These are phyloP conservation scores for Buphagus erythrorhynchus DNA, from an alignment of 2,797 vertebrate species.

Conservation along the genomic window DNA sequence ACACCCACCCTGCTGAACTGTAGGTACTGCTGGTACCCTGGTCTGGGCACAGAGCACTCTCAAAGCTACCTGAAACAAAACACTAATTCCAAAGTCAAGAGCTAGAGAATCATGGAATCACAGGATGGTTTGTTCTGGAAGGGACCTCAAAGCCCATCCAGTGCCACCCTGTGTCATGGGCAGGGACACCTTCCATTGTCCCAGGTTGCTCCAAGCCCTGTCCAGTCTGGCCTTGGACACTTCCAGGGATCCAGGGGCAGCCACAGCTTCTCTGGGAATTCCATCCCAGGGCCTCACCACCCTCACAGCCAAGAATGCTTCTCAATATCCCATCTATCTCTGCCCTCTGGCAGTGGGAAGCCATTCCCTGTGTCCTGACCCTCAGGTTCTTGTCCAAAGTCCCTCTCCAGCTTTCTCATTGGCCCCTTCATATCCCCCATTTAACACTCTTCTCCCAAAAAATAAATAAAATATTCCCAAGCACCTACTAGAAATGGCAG, in stretches of 20 bases:
- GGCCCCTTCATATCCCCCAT: fast-evolving
- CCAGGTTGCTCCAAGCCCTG: fast-evolving
- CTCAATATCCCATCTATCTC: fast-evolving
- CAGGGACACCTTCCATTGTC: fast-evolving
- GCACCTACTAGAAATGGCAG: not conserved
- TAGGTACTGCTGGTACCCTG: not conserved
- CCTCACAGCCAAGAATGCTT: fast-evolving
- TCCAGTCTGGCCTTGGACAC: not conserved
- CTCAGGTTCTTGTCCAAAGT: fast-evolving
- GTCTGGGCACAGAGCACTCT: not conserved
- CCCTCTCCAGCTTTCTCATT: not conserved
- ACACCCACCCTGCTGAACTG: not conserved
- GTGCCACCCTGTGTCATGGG: too few species aligned
- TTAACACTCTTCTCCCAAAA: not conserved
- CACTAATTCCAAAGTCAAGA: not conserved
- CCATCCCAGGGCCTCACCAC: fast-evolving
- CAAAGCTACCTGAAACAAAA: not conserved
- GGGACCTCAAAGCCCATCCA: not conserved
- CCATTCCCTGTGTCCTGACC: not conserved
- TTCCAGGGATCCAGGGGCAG: not conserved
- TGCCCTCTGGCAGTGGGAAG: not conserved
- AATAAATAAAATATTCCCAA: not conserved
- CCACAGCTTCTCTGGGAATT: not conserved
- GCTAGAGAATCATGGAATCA: not conserved
- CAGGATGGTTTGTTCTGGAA: not conserved